A percentile compares a stretch with the other conserved stretches of the same genome.
These are phyloP conservation scores for Sycobia sp. DNA, from an alignment of 1,140 invertebrate species.

Conservation along the genomic window DNA sequence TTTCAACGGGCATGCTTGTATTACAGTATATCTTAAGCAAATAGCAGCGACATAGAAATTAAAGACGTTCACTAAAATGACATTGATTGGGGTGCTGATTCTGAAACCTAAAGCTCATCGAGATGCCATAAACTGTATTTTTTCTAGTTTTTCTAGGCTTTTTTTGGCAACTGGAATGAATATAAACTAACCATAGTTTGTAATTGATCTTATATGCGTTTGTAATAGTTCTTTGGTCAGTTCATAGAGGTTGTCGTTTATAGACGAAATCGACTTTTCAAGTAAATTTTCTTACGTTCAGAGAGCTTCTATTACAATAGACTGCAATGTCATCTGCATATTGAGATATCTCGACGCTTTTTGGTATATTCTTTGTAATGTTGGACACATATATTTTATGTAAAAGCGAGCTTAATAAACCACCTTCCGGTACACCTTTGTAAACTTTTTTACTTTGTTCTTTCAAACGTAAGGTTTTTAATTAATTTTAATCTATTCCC, in stretches of 20 bases:
- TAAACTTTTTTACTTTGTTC: background rate
- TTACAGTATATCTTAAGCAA: background rate
- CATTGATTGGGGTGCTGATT: constrained; percentile 27
- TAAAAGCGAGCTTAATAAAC: constrained; percentile 21
- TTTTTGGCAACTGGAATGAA: background rate
- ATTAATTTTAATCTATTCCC: constrained; percentile 18
- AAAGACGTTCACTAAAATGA: constrained; percentile 14
- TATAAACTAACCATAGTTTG: constrained; percentile 22
- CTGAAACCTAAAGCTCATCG: constrained; percentile 26
- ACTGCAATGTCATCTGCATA: constrained; percentile 34
- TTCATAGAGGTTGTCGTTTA: background rate
- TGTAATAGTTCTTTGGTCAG: constrained; percentile 2
- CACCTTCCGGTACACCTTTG: constrained; percentile 31
- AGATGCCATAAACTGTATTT: constrained; percentile 16
- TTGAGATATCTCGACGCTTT: too few species aligned
- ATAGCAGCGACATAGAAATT: background rate
- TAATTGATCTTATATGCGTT: constrained; percentile 24
- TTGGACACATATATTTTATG: constrained; percentile 26
- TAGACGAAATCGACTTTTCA: background rate
- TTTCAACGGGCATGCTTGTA: background rate
- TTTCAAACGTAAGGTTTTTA: background rate
- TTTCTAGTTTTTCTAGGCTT: constrained; percentile 2
- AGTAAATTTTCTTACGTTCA: background rate
- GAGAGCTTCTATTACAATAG: background rate
- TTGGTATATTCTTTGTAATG: background rate